A percentile compares a stretch with the other conserved stretches of the same genome.
Evolutionary conservation across 2,888 invertebrate genomes (phyloP).

Genomic region (Ennomos fuscantarius): DNA sequence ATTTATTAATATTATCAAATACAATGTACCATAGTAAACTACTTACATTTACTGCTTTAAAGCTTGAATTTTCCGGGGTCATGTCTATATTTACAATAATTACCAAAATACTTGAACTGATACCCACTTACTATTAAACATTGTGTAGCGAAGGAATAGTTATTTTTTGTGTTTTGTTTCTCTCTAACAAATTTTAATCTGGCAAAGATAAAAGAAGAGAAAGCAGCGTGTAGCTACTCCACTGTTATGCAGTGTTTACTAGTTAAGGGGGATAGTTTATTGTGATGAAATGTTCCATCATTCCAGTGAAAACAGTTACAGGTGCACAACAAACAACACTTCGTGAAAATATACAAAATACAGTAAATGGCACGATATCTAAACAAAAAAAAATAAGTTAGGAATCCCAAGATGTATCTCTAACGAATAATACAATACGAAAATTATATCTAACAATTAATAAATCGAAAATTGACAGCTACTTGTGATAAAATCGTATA

Average conservation of each 20-base stretch:
- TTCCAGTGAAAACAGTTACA: slow-evolving; percentile 16
- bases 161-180: no score
- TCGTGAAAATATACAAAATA: slow-evolving; percentile 36
- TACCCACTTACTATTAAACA: no score
- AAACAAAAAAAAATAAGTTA: slow-evolving; percentile 68
- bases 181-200: no score
- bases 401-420: slow-evolving; percentile 53
- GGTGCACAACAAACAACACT: slow-evolving; percentile 29
- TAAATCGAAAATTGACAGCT: slow-evolving; percentile 68
- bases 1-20: slow-evolving; percentile 14
- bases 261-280: no score
- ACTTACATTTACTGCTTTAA: slow-evolving; percentile 22
- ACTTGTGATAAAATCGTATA: slow-evolving; percentile 62
- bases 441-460: slow-evolving; percentile 62
- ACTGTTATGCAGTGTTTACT: no score
- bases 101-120: slow-evolving; percentile 5
- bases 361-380: slow-evolving; percentile 75
- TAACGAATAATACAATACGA: slow-evolving; percentile 53
- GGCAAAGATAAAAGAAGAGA: no score
- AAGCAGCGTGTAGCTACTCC: no score
- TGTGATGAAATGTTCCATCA: slow-evolving; percentile 21
- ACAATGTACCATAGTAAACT: slow-evolving; percentile 21
- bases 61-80: slow-evolving; percentile 23
- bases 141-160: no score
- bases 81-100: slow-evolving; percentile 25